Base-by-base conservation (phyloP, 2,888 invertebrate species). In the Pristionchus maxplancki region DNA sequence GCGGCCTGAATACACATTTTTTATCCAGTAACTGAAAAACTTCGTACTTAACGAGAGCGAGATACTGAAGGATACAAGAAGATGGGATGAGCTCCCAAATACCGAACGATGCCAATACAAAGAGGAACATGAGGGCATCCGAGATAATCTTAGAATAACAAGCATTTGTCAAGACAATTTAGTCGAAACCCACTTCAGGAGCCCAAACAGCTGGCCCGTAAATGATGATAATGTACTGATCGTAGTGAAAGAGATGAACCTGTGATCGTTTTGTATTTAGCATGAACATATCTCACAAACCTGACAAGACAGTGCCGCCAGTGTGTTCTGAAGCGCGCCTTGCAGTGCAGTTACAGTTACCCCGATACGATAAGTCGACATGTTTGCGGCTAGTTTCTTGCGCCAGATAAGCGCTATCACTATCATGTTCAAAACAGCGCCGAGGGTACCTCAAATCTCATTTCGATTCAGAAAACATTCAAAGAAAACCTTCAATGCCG, bases 21-120 rank as follows among this genome's bases (percentile, higher is more conserved):
- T 24, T 24, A 5, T 1, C 1, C 1, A 53, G 20, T 17, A 20
- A 58, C 9, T 58, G n/a, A 5, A n/a, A n/a, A 24, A 58, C n/a
- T 78, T n/a, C 44, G 44, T 28, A 67, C 67, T 67, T 67, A 13
- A 24, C 31, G 0, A 78, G 44, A 9, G 78, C 78, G 15, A 78
- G 78, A 6, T 78, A 78, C 44, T 78, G 78, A 28, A 78, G 78
- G 28, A 78, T 78, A n/a, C 78, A 78, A 4, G 78, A 78, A 1
- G 78, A 40, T 6, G 78, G 78, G 3, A 78, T 78, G 78, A 78
- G 78, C 28, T 78, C 78, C 44, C 78, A 78, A n/a, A 78, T 78
- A 1, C 78, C 78, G 17, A 78, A 78, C 6, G 78, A 44, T 17
- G 78, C 78, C 78, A 78, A 48, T 8, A 78, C 78, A 24, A 78